A percentile compares a stretch with the other conserved stretches of the same genome.
These are phyloP conservation scores for Oedothorax gibbosus DNA, from an alignment of 1,140 invertebrate genomes.

Conservation along the genomic window DNA sequence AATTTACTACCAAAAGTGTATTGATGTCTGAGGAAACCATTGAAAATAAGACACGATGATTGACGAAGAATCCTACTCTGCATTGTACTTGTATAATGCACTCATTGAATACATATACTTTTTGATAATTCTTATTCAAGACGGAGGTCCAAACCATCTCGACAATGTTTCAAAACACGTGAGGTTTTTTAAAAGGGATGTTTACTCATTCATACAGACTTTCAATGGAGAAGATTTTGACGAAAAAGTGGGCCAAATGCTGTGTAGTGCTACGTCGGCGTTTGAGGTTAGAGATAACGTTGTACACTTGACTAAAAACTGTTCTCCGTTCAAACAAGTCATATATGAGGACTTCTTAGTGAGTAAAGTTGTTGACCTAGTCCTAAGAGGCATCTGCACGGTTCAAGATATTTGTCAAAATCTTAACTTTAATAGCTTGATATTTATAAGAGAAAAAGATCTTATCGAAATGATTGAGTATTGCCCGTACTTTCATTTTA, in stretches of 20 bases:
- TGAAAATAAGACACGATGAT: background rate
- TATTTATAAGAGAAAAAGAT: background rate
- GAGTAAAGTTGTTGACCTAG: constrained; percentile 8
- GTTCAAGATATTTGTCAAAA: constrained; percentile 24
- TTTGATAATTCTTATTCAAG: constrained; percentile 13
- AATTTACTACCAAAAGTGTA: too few relatives aligned
- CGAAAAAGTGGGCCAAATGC: constrained; percentile 14
- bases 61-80: constrained; percentile 5
- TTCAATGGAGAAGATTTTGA: constrained; percentile 3
- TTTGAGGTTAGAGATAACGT: background rate
- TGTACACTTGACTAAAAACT: background rate
- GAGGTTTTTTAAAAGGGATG: constrained; percentile 24
- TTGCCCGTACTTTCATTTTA: constrained; percentile 11
- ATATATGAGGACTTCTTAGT: constrained; percentile 25
- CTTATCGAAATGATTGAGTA: background rate
- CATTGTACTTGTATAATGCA: constrained; percentile 26
- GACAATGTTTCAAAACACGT: constrained; percentile 16
- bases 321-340: background rate
- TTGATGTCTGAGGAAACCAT: too few relatives aligned
- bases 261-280: background rate
- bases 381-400: constrained; percentile 14
- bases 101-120: constrained; percentile 32
- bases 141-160: background rate
- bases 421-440: constrained; percentile 12
- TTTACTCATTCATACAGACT: background rate